phyloP scores from a whole-genome alignment of 2,888 invertebrate genomes.

The Thyatira batis region DNA sequence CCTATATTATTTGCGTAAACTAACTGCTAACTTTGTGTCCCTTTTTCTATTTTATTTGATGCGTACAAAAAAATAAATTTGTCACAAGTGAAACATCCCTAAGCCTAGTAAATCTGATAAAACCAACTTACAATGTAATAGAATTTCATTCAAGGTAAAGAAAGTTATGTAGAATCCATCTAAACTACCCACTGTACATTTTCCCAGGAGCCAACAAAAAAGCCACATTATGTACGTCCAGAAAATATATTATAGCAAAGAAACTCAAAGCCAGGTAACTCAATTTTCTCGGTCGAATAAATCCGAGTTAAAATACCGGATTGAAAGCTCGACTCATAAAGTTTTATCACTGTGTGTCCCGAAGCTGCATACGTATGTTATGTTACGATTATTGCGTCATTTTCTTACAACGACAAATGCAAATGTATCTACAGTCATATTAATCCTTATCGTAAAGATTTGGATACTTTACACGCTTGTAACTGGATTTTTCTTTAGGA shows the following conservation, averaged over 20 bases:
- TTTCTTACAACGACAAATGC: conserved; percentile 5
- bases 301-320: conserved; percentile 1
- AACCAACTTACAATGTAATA: too few species aligned
- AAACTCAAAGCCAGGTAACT: background rate
- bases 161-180: too few species aligned
- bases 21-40: too few species aligned
- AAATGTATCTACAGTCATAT: conserved; percentile 7
- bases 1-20: too few species aligned
- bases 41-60: too few species aligned
- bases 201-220: background rate
- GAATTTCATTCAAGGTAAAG: too few species aligned
- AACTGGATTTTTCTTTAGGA: too few species aligned
- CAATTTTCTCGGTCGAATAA: conserved; percentile 4
- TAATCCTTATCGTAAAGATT: background rate
- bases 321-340: conserved; percentile 16
- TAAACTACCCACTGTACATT: background rate
- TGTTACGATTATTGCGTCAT: conserved; percentile 20
- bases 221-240: background rate
- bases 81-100: too few species aligned
- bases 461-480: too few species aligned
- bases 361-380: conserved; percentile 20
- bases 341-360: conserved; percentile 14
- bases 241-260: background rate
- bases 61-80: too few species aligned
- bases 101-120: too few species aligned